Base-by-base conservation (phyloP, 2,113 vertebrate species). In the Malurus melanocephalus region DNA sequence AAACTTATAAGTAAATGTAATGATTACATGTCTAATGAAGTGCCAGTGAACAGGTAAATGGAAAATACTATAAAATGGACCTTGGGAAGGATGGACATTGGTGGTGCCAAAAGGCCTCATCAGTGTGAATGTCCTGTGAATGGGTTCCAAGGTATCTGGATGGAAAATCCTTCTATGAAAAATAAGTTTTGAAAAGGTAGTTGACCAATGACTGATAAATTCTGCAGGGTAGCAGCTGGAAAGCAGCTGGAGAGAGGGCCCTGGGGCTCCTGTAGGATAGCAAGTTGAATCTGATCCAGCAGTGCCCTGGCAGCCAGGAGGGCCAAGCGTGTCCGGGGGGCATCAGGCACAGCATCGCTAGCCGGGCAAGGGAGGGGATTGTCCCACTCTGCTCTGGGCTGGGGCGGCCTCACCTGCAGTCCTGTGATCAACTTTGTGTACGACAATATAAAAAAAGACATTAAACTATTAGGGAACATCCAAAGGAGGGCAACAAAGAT, bases 181-280 rank as follows among this genome's bases (percentile, higher is more conserved):
- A 81, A 53, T 11, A 71, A 5, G 23, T 48, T 69, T 19, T 42
- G 38, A 56, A 59, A 56, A 68, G 2, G 9, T n/a, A 35, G 7
- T 49, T 80, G 49, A 28, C 4, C 5, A 66, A 49, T 46, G 10
- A 49, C 32, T 53, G 22, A 35, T 11, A 52, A 57, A 57, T 61
- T 79, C 42, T 18, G 3, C 10, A 24, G 24, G 7, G 30, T 16
- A 60, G 26, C 1, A 8, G 15, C 21, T 67, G 32, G 21, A 67
- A 24, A 27, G 4, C 9, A 52, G 11, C 26, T 6, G 2, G 2
- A 2, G 52, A 26, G 74, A 84, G 35, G 11, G 5, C 2, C 1
- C 6, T 33, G 30, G 8, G 13, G 2, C 0, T 28, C 33, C 60
- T 33, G 42, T 2, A 33, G 1, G 0, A 2, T 10, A 1, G 1